Evolutionary conservation across 2,888 invertebrate species (phyloP), one percentile per base, ranked within the genome.

Genomic region (Macaria notata): DNA sequence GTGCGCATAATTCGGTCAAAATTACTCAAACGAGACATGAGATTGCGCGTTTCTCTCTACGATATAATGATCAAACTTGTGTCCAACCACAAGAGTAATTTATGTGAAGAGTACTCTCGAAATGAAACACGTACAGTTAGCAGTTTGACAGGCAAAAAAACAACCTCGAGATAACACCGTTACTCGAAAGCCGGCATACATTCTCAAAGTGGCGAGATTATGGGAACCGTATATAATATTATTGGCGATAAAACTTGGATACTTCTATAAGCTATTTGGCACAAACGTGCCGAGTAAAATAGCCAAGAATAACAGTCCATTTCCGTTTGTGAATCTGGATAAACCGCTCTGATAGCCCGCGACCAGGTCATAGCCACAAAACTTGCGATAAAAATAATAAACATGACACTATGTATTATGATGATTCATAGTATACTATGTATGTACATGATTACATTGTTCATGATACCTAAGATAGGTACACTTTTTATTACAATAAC

Each of bases 71-170:
- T 64, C 59, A 70, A 71, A 75, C 72, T 78, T 73, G 62, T 61
- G 44, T 64, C 54, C 54, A 41, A 60, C 48, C 62, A 54, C 41
- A 9, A 44, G 57, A 61, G 66, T 63, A 62, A 72, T 71, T 73
- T 71, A 68, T 69, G 69, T 75, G 76, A 73, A 69, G 68, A 71
- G 75, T 68, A 64, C 71, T 74, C 70, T 65, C 71, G 70, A 77
- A 78, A 80, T 79, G 76, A 73, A 66, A 70, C 69, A 70, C 68
- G 78, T 85, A 88, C 88, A 82, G 88, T 88, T 88, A 88, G 71
- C 67, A 68, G 79, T 84, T 86, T 81, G 85, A 86, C 84, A 80
- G 81, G 85, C 86, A 88, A 88, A 88, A 88, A 86, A 70, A 73
- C 72, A 77, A 73, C 73, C 71, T 77, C 73, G 73, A 64, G 70